Conservation (phyloP, 2,888 invertebrate species). For the Microctonus hyperodae region DNA sequence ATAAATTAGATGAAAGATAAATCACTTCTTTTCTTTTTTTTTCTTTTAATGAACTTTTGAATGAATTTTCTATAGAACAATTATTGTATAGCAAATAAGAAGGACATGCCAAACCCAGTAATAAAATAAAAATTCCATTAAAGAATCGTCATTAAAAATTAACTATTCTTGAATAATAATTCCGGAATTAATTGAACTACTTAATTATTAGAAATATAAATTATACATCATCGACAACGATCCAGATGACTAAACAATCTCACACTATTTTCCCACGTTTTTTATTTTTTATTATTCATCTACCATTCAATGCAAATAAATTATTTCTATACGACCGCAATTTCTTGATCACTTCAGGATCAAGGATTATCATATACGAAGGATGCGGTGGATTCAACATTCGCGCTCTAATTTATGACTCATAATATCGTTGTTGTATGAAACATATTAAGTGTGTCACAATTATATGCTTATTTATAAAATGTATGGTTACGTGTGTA, state of each 20-base stretch:
- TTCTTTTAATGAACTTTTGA: background rate
- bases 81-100: background rate
- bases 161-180: background rate
- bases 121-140: conserved; percentile 6
- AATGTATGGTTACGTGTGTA: conserved; percentile 12
- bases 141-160: background rate
- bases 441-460: conserved; percentile 33
- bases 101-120: conserved; percentile 12
- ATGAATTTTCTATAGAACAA: conserved; percentile 17
- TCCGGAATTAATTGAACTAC: conserved; percentile 12
- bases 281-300: background rate
- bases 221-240: background rate
- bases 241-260: conserved; percentile 25
- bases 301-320: background rate
- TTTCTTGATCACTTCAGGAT: conserved; percentile 24
- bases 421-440: conserved; percentile 34
- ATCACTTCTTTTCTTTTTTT: background rate
- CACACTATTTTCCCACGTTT: conserved; percentile 13
- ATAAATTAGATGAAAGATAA: background rate
- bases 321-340: conserved; percentile 14
- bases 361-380: conserved; percentile 21
- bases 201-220: too few species aligned
- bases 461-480: background rate
- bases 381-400: conserved; percentile 16
- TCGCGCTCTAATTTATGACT: conserved; percentile 37